Evolutionary conservation across 2,113 vertebrate genomes (phyloP), one percentile per base, ranked within the genome.

Genomic region (Meleagris gallopavo): DNA sequence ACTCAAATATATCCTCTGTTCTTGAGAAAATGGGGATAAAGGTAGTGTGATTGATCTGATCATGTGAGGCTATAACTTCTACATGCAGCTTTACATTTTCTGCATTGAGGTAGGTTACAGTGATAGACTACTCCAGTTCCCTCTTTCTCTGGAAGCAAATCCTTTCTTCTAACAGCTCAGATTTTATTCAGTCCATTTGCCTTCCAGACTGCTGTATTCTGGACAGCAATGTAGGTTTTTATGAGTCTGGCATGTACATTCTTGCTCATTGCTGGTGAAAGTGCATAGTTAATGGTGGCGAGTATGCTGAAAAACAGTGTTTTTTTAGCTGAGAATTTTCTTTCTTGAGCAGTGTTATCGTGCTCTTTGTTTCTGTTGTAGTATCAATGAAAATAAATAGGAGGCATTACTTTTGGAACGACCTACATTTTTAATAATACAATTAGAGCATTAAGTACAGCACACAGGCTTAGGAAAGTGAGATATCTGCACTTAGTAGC

Each of bases 141-240:
- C 6, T 78, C 77, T 58, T 86, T 24, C 74, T 86, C 86, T 43
- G 67, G 54, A 46, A 76, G 38, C 85, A 93, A 95, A 90, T 82
- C 54, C 74, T 73, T 91, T 92, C 55, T 66, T 41, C 62, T 69
- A 85, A 55, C 55, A 92, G 67, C 50, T 94, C 82, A 86, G 65
- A 62, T 90, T 92, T 94, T 83, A 91, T 88, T 25, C 19, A 77
- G 50, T 60, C 38, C 52, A 41, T 50, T 48, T 46, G 58, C 2
- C 27, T 54, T 54, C 15, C 27, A 54, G 27, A 29, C 15, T 55
- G 54, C 3, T 17, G 17, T 11, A 18, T 32, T 32, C 54, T 55
- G 54, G 54, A 55, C 27, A 18, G 29, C 30, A 30, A 11, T 55
- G 54, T 30, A 55, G 52, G 16, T 55, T 32, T 30, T 32, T 55